Percentiles rank a stretch among this genome's conserved stretches.
Evolutionary conservation across 2,797 vertebrate species (phyloP).

Genomic region (Hapalemur alaotrensis): DNA sequence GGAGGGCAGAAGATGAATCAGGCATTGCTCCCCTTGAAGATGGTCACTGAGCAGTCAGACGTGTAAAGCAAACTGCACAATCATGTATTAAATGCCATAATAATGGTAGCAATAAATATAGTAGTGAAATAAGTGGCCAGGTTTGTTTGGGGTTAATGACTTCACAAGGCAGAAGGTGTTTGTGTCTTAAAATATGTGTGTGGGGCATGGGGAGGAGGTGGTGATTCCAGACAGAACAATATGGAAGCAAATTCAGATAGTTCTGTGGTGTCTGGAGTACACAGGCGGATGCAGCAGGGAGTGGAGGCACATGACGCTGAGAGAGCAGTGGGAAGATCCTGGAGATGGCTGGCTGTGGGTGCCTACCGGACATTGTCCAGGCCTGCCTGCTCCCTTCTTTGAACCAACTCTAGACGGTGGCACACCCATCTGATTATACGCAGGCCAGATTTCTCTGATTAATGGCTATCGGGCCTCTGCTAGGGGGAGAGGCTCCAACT

Average conservation of each 20-base stretch:
- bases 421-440: not conserved
- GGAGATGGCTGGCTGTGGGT: too few species aligned
- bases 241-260: not conserved
- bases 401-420: not conserved
- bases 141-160: not conserved
- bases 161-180: not conserved
- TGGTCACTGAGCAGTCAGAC: too few species aligned
- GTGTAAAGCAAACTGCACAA: not conserved
- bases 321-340: too few species aligned
- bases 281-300: not conserved
- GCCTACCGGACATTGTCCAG: not conserved
- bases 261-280: not conserved
- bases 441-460: not conserved
- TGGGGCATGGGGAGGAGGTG: not conserved
- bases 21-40: not conserved
- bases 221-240: not conserved
- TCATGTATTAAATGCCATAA: not conserved
- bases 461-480: not conserved
- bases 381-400: not conserved
- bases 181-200: not conserved
- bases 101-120: not conserved
- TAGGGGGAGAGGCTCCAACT: not conserved
- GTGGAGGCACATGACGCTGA: fast-evolving
- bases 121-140: not conserved
- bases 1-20: not conserved